Percentiles rank a stretch among this genome's conserved stretches.
phyloP scores from a whole-genome alignment of 2,888 invertebrate genomes.

The Athalia rosae region DNA sequence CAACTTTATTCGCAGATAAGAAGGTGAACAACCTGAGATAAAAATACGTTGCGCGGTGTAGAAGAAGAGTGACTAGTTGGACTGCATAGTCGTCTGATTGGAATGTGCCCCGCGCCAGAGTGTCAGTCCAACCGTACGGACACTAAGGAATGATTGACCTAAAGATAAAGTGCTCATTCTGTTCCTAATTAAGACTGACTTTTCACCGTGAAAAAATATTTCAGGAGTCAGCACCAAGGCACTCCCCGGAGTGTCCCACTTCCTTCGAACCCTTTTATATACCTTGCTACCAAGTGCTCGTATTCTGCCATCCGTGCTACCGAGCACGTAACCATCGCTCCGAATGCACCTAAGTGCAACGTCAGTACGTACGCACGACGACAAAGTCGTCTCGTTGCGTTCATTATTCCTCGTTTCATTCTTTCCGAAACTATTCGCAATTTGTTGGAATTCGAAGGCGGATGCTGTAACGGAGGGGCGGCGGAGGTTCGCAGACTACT shows the following conservation, averaged over 20 bases:
- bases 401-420: too few species aligned
- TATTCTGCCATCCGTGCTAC: neutral
- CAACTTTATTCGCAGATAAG: conserved; percentile 62
- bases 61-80: conserved; percentile 57
- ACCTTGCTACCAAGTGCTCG: neutral
- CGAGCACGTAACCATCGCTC: neutral
- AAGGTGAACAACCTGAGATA: conserved; percentile 72
- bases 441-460: neutral
- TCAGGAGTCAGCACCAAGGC: conserved; percentile 31
- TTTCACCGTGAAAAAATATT: conserved; percentile 60
- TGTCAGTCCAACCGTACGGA: conserved; percentile 59
- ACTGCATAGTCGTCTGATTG: conserved; percentile 66
- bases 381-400: too few species aligned
- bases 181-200: conserved; percentile 67
- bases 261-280: conserved; percentile 47
- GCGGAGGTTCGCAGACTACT: conserved; percentile 1
- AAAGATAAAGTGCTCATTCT: conserved; percentile 67
- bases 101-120: conserved; percentile 66
- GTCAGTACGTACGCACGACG: too few species aligned
- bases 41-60: conserved; percentile 66
- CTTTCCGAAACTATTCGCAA: too few species aligned
- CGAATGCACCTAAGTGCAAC: neutral
- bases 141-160: conserved; percentile 66
- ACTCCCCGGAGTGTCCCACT: conserved; percentile 55
- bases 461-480: neutral